These are phyloP conservation scores for Zaprionus kolodkinae DNA, from an alignment of 1,140 invertebrate genomes.

Conservation along the genomic window DNA sequence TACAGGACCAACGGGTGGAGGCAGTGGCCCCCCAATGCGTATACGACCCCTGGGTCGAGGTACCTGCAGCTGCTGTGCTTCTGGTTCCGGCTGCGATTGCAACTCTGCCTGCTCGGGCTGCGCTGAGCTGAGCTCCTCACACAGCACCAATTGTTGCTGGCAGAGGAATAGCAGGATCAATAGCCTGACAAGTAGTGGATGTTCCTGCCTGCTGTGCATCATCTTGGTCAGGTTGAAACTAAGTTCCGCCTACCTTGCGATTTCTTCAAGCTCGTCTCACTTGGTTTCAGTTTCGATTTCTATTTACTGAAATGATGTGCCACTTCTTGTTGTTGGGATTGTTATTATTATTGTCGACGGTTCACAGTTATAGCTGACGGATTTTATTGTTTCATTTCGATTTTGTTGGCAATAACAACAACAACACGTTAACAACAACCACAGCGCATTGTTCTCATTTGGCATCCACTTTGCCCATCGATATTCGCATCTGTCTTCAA, in stretches of 20 bases:
- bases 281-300: conserved; percentile 58
- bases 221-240: conserved; percentile 11
- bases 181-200: conserved; percentile 20
- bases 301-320: conserved; percentile 60
- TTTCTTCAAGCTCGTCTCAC: conserved; percentile 30
- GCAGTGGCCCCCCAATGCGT: conserved; percentile 60
- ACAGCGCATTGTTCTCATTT: conserved; percentile 42
- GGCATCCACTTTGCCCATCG: conserved; percentile 31
- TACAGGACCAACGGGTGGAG: conserved; percentile 22
- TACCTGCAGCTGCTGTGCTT: conserved; percentile 54
- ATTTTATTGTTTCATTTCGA: conserved; percentile 48
- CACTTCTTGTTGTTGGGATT: conserved; percentile 53
- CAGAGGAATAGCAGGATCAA: conserved; percentile 37
- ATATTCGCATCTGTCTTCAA: conserved; percentile 40
- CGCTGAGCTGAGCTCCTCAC: conserved; percentile 4
- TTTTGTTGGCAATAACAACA: conserved; percentile 23
- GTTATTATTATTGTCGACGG: conserved; percentile 21
- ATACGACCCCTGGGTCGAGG: conserved; percentile 65
- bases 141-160: conserved; percentile 4
- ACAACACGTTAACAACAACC: conserved; percentile 18
- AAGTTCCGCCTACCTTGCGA: conserved; percentile 1
- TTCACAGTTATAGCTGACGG: conserved; percentile 63
- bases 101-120: neutral
- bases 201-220: conserved; percentile 28
- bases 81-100: conserved; percentile 6